Evolutionary conservation across 2,888 invertebrate genomes (phyloP), one percentile per base, ranked within the genome.

Genomic region (Tuberolachnus salignus): DNA sequence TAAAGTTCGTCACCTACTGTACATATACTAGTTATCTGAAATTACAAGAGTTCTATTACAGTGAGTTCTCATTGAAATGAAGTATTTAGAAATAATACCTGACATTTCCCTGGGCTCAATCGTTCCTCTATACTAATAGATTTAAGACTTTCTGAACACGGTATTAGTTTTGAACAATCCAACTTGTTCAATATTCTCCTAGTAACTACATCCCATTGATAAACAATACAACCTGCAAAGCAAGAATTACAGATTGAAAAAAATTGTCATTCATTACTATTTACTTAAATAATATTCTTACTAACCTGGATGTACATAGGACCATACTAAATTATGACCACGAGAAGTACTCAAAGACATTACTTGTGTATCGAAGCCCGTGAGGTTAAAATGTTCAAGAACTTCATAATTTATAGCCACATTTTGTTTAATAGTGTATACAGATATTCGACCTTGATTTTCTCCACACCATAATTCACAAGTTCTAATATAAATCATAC

Each of bases 391-490:
- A 85, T 92, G 92, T 80, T 88, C 87, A 80, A 92, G 86, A 0
- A 88, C 86, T 83, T 92, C 92, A 83, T 95, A 94, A 11, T 90
- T 90, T 44, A 91, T 88, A 57, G 94, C 93, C 8, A 92, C 89
- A 53, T 90, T 88, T 81, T 89, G 90, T 83, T 89, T 89, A 72
- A 96, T 87, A 0, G 90, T 87, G 85, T 94, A 95, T 26, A 94
- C 90, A 70, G 91, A 91, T 82, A 97, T 91, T 73, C 90, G 90
- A 0, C 94, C 95, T 81, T 90, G 90, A 46, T 90, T 89, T 83
- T 95, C 95, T 0, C 97, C 97, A 83, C 94, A 93, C 97, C 97
- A 97, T 19, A 96, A 86, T 84, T 94, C 94, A 83, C 91, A 89
- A 26, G 85, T 82, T 2, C 82, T 82, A 70, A 21, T 67, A 34